A percentile compares a stretch with the other conserved stretches of the same genome.
phyloP scores from a whole-genome alignment of 23 tunicate genomes.

The Ciona savignyi region DNA sequence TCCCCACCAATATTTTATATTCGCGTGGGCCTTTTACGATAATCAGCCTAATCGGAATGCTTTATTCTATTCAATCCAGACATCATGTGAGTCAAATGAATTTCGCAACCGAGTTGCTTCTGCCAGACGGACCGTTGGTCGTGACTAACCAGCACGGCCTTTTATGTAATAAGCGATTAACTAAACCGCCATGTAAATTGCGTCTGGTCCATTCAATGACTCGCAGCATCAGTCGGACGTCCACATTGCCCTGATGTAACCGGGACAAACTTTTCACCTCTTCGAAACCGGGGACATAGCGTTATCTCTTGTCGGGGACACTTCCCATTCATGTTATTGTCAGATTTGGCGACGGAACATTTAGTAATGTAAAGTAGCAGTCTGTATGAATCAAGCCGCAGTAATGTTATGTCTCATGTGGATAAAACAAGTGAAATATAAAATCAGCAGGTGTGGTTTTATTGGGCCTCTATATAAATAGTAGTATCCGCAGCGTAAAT shows the following conservation, averaged over 20 bases:
- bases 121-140: neutral
- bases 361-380: too few species aligned
- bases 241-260: too few species aligned
- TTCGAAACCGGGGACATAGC: too few species aligned
- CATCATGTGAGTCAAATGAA: neutral
- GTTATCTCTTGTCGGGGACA: too few species aligned
- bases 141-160: neutral
- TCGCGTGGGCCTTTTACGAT: neutral
- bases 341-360: too few species aligned
- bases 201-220: neutral
- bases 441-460: too few species aligned
- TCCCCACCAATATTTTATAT: neutral
- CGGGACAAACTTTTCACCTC: neutral
- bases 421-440: too few species aligned
- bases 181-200: neutral
- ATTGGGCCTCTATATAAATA: too few species aligned
- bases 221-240: neutral
- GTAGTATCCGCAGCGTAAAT: too few species aligned
- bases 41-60: neutral
- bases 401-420: too few species aligned
- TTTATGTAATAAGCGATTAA: neutral
- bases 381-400: too few species aligned
- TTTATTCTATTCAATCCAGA: neutral
- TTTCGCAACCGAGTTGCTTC: neutral
- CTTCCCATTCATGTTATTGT: too few species aligned